Evolutionary conservation across 2,888 invertebrate genomes (phyloP), one percentile per base, ranked within the genome.

Genomic region (Lumbricus terrestris): DNA sequence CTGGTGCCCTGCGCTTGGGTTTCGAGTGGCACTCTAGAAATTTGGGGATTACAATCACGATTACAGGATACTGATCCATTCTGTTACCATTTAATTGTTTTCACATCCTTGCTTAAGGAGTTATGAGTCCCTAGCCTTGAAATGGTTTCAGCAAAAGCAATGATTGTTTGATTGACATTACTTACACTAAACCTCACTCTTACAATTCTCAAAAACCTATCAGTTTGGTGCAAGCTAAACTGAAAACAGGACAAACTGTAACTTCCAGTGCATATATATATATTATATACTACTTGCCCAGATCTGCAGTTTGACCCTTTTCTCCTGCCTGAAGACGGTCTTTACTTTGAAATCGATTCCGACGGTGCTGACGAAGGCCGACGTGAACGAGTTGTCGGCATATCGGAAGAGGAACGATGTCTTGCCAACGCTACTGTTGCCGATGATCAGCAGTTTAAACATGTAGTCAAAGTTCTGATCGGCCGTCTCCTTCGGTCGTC

Each of bases 401-500:
- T 90, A 90, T 33, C 90, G 89, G 38, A 90, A 90, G 29, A 90
- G 88, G 47, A 90, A 90, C 8, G 90, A 90, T 3, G 90, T 90
- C 42, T 90, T 90, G 20, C 90, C 90, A 18, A 90, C 90, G 33
- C 89, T 89, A 92, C 94, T 95, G 93, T 95, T 95, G 89, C 95
- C 95, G 89, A 95, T 95, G 91, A 95, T 95, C 90, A 95, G 93
- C 92, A 95, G 92, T 93, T 95, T 95, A 93, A 95, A 95, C 95
- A 95, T 95, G 93, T 95, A 95, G 92, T 95, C 95, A 92, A 95
- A 95, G 92, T 95, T 95, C 93, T 95, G 95, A 92, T 95, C 95
- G 34, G 88, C 88, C n/a, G 88, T 47, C n/a, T 88, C 90, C 88
- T 35, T 90, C 69, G 33, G 42, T 82, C 85, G 38, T 34, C 88